Evolutionary conservation across 2,113 vertebrate genomes (phyloP).

Genomic region (Chaetops frenatus): DNA sequence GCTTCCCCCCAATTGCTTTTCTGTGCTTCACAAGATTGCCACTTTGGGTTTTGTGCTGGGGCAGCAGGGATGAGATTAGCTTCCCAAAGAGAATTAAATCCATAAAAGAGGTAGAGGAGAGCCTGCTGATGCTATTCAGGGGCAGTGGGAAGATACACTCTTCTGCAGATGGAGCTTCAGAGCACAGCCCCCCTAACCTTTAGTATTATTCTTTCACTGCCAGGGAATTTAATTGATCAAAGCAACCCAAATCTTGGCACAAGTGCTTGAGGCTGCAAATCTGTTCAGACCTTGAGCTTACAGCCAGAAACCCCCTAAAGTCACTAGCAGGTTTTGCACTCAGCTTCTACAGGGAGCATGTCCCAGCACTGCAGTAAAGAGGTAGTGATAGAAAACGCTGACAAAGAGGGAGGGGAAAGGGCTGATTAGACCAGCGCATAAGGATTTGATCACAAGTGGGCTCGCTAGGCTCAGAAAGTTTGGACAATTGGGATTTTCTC

Average conservation of each 20-base stretch:
- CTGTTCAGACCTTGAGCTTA: background rate
- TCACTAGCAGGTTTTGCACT: background rate
- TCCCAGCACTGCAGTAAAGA: background rate
- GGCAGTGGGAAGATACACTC: conserved; percentile 37
- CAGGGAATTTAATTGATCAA: conserved; percentile 59
- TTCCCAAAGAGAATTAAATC: conserved; percentile 56
- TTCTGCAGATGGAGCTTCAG: conserved; percentile 21
- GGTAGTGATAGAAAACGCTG: fast-evolving
- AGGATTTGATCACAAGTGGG: background rate
- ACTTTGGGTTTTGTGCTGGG: conserved; percentile 49
- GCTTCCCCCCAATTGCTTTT: conserved; percentile 33
- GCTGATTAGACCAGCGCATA: background rate
- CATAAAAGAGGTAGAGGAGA: conserved; percentile 18
- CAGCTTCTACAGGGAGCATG: background rate
- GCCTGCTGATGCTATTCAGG: conserved; percentile 53
- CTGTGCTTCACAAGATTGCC: conserved; percentile 49
- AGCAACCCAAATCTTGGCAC: conserved; percentile 43
- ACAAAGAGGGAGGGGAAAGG: background rate
- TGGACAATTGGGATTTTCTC: background rate
- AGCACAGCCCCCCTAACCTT: background rate
- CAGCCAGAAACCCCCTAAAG: background rate
- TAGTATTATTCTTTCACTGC: conserved; percentile 33
- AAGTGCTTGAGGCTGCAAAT: conserved; percentile 29
- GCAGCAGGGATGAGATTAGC: conserved; percentile 51
- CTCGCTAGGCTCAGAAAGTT: background rate